A percentile compares a stretch with the other conserved stretches of the same genome.
Evolutionary conservation across 2,797 vertebrate genomes (phyloP).

Genomic region (Malurus splendens): DNA sequence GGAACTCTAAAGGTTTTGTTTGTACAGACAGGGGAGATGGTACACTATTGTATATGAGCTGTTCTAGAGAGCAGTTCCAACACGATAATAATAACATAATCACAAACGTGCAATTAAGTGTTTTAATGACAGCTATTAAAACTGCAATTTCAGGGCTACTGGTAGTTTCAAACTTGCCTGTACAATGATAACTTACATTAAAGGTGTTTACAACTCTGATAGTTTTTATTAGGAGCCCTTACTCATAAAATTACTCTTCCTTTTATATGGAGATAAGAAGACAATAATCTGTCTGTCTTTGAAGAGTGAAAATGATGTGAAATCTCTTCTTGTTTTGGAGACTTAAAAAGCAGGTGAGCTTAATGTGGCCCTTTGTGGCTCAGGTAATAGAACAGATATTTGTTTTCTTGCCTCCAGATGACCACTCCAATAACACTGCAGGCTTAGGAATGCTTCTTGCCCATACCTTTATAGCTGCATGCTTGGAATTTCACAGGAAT

Average conservation of each 20-base stretch:
- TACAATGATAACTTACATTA: not conserved
- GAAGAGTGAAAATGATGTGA: not conserved
- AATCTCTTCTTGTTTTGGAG: not conserved
- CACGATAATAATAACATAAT: not conserved
- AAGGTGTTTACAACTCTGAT: not conserved
- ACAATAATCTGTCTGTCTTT: not conserved
- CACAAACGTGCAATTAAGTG: not conserved
- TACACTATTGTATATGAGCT: not conserved
- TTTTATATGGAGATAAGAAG: not conserved
- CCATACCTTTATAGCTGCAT: not conserved
- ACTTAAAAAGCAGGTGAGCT: not conserved
- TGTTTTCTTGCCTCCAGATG: not conserved
- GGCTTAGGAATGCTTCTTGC: not conserved
- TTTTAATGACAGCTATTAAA: slow-evolving; percentile 13
- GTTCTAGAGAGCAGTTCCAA: not conserved
- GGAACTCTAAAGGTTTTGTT: not conserved
- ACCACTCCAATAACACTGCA: not conserved
- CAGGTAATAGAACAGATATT: not conserved
- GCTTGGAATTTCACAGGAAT: not conserved
- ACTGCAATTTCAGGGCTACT: not conserved
- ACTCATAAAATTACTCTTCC: not conserved
- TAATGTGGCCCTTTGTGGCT: not conserved
- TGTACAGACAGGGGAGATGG: not conserved
- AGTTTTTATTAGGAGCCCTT: not conserved
- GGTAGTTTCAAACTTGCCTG: not conserved